A percentile compares a stretch with the other conserved stretches of the same genome.
phyloP scores from a whole-genome alignment of 2,113 vertebrate species.

The Archilochus colubris region DNA sequence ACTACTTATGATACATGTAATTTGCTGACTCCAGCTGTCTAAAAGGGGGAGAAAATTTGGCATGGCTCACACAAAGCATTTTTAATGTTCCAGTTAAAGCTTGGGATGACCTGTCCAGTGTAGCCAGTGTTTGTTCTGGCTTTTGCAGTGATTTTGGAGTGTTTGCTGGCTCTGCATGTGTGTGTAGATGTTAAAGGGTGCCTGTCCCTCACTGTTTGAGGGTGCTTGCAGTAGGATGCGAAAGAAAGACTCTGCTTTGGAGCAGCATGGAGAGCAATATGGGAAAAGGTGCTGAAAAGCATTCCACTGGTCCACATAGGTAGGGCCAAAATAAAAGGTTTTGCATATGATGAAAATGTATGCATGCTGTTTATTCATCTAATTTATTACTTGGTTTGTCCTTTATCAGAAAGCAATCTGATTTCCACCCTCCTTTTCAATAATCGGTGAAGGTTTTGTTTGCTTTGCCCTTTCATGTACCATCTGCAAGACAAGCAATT shows the following conservation, averaged over 20 bases:
- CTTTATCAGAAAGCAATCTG: background rate
- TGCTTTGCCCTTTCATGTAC: background rate
- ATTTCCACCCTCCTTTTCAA: background rate
- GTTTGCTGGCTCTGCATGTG: background rate
- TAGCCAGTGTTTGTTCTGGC: background rate
- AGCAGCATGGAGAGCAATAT: background rate
- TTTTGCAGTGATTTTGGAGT: background rate
- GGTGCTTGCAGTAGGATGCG: background rate
- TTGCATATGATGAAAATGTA: background rate
- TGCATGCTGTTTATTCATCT: background rate
- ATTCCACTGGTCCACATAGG: background rate
- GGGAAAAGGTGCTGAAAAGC: background rate
- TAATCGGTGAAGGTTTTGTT: background rate
- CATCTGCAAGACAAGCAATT: background rate
- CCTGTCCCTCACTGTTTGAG: background rate
- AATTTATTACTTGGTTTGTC: background rate
- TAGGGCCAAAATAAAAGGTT: background rate
- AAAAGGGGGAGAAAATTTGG: background rate
- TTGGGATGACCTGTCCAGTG: background rate
- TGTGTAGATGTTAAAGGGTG: background rate
- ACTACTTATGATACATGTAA: background rate
- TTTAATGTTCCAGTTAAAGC: constrained; percentile 1
- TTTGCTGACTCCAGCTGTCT: background rate
- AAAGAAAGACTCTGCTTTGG: background rate
- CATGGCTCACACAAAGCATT: background rate